Percentiles rank a stretch among this genome's conserved stretches.
Conservation (phyloP, 1,140 invertebrate species). For the Nixonia krombeini region DNA sequence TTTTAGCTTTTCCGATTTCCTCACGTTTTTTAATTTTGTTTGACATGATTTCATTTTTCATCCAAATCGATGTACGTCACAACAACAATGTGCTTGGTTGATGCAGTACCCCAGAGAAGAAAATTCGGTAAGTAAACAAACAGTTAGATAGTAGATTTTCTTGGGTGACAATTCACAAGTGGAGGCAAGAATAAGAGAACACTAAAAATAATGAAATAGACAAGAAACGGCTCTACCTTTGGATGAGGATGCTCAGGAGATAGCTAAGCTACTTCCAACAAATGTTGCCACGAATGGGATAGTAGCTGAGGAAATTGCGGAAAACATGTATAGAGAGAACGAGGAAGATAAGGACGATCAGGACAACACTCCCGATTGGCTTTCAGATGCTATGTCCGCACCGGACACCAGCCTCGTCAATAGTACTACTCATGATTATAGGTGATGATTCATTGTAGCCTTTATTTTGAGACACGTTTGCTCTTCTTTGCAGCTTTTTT, state of each 20-base stretch:
- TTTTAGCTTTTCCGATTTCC: not conserved
- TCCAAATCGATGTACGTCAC: conserved; percentile 43
- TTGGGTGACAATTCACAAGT: conserved; percentile 7
- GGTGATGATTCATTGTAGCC: conserved; percentile 59
- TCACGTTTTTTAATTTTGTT: conserved; percentile 31
- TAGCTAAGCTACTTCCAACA: conserved; percentile 82
- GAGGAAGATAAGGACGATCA: conserved; percentile 70
- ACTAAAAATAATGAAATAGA: conserved; percentile 67
- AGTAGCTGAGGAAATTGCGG: conserved; percentile 53
- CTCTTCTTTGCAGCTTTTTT: conserved; percentile 18
- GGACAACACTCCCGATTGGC: conserved; percentile 73
- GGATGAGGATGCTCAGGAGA: conserved; percentile 89
- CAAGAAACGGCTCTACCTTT: conserved; percentile 82
- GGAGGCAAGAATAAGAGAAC: conserved; percentile 35
- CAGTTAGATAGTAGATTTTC: conserved; percentile 32
- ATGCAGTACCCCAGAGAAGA: conserved; percentile 82
- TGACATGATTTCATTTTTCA: conserved; percentile 27
- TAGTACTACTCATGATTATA: conserved; percentile 70
- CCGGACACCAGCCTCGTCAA: conserved; percentile 70
- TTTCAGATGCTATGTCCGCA: conserved; percentile 73
- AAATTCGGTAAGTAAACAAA: conserved; percentile 80
- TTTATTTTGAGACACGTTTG: conserved; percentile 24
- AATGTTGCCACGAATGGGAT: conserved; percentile 54
- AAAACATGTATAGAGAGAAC: conserved; percentile 52
- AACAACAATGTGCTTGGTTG: conserved; percentile 34